Percentiles rank a stretch among this genome's conserved stretches.
Evolutionary conservation across 35 echinoderm and acorn worm species (phyloP).

Genomic region (Chiridota heheva): DNA sequence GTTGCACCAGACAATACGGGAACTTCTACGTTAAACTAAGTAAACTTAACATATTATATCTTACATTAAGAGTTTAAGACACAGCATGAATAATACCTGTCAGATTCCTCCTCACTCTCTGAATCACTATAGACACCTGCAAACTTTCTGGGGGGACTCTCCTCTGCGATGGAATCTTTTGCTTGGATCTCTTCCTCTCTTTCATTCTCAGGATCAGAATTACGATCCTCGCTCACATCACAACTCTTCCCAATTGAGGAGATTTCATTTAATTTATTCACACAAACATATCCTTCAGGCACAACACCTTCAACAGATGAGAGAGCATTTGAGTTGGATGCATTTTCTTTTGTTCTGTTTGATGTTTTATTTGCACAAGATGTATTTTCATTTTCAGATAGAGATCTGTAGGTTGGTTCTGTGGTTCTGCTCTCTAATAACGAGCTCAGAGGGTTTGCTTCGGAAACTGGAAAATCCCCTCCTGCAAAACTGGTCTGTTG

Average conservation of each 20-base stretch:
- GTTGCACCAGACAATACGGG: neutral
- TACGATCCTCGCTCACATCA: neutral
- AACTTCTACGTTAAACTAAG: neutral
- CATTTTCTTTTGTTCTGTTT: neutral
- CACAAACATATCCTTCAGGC: neutral
- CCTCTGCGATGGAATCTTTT: conserved; percentile 20
- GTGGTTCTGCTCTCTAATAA: too few relatives aligned
- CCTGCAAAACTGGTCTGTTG: too few relatives aligned
- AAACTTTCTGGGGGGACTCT: conserved; percentile 58
- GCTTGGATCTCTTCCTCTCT: conserved; percentile 2
- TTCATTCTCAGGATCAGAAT: neutral
- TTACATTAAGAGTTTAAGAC: neutral
- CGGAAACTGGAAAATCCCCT: too few relatives aligned
- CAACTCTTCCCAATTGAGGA: neutral
- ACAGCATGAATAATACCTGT: conserved; percentile 29
- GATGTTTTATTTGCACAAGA: too few relatives aligned
- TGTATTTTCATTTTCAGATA: too few relatives aligned
- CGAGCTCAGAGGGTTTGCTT: too few relatives aligned
- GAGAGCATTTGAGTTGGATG: neutral
- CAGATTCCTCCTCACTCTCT: conserved; percentile 59
- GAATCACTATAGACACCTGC: conserved; percentile 91
- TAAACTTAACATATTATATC: neutral
- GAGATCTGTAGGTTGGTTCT: too few relatives aligned
- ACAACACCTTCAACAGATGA: neutral
- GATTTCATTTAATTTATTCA: conserved; percentile 11